phyloP scores from a whole-genome alignment of 1,140 invertebrate genomes.

The Lamellibrachia luymesi region DNA sequence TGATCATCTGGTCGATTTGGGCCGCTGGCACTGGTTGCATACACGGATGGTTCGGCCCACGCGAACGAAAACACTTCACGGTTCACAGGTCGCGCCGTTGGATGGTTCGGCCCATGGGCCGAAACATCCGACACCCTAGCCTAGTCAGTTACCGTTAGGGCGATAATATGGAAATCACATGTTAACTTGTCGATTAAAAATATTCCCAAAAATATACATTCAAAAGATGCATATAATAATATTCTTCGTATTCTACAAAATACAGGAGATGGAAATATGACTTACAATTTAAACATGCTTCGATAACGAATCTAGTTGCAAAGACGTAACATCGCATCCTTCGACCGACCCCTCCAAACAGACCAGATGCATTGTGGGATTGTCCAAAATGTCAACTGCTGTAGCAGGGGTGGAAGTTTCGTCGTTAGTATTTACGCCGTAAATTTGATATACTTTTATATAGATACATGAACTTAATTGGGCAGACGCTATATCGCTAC shows the following conservation, averaged over 20 bases:
- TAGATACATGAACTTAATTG: background rate
- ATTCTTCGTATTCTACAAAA: background rate
- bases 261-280: background rate
- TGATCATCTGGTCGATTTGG: too few relatives aligned
- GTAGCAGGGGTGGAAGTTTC: background rate
- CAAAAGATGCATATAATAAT: background rate
- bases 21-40: too few relatives aligned
- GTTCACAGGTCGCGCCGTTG: too few relatives aligned
- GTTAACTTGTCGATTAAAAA: background rate
- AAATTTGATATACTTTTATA: background rate
- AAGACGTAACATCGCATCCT: background rate
- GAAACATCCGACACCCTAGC: too few relatives aligned
- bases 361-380: background rate
- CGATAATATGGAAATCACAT: background rate
- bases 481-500: background rate
- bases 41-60: too few relatives aligned
- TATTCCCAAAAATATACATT: background rate
- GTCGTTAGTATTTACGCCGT: background rate
- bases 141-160: too few relatives aligned
- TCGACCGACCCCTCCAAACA: background rate
- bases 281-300: background rate
- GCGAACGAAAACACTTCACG: too few relatives aligned
- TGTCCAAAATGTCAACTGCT: background rate
- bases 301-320: background rate
- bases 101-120: too few relatives aligned